These are phyloP conservation scores for Zaprionus lineosus DNA, from an alignment of 2,888 invertebrate species.

Conservation along the genomic window DNA sequence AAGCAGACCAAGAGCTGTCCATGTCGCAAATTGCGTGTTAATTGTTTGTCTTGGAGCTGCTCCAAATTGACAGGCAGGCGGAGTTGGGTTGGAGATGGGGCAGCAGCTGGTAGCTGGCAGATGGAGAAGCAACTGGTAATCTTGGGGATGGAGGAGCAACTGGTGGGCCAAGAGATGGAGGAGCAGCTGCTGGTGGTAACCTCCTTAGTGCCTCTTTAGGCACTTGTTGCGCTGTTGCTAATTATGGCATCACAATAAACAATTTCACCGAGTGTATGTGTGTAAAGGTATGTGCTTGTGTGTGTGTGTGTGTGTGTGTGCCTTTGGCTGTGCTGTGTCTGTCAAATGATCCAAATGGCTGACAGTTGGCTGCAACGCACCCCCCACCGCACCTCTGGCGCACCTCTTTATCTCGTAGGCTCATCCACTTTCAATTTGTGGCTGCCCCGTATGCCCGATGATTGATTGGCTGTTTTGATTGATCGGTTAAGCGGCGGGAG, in stretches of 20 bases:
- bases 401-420: not conserved
- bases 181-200: not conserved
- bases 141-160: not conserved
- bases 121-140: not conserved
- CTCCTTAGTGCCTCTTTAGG: too few species aligned
- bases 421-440: not conserved
- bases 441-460: constrained; percentile 20
- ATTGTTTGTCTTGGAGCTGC: constrained; percentile 43
- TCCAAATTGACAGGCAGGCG: constrained; percentile 36
- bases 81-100: constrained; percentile 1
- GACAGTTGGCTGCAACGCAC: constrained; percentile 27
- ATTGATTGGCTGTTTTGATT: constrained; percentile 59
- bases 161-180: not conserved
- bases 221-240: constrained; percentile 36
- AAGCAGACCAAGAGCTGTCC: not conserved
- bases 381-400: not conserved
- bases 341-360: constrained; percentile 46
- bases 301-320: not conserved
- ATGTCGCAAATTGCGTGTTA: constrained; percentile 40
- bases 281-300: too few species aligned
- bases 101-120: not conserved
- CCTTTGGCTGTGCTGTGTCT: constrained; percentile 5
- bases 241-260: constrained; percentile 42
- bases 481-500: constrained; percentile 38
- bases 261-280: constrained; percentile 11